Base-by-base conservation (phyloP, 2,113 vertebrate genomes). In the Myiozetetes cayanensis region DNA sequence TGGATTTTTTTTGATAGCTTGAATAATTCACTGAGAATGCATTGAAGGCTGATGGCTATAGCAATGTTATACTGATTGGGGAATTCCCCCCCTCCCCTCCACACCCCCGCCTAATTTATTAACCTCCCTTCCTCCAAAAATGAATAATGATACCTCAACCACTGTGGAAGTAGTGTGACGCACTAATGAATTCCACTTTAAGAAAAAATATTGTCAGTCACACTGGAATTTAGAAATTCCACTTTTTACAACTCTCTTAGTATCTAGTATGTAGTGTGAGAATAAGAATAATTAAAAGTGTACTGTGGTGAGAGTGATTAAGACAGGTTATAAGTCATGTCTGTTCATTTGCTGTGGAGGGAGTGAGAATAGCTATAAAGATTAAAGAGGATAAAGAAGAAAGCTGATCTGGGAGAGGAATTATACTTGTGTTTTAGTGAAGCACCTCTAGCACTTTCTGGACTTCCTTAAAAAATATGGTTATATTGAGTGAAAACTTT, bases 401-500 rank as follows among this genome's bases (percentile, higher is more conserved):
- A 18, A 52, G 14, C 3, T 15, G 31, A 0, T 44, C 27, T 52
- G 56, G 12, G 70, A 77, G 14, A 89, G 55, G 13, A 85, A 43
- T 78, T 87, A 31, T 47, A 19, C 6, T 41, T 8, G 9, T 68
- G 12, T 37, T 77, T 75, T 7, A 23, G 16, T 41, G 39, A 93
- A 84, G 5, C 5, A 63, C 9, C 3, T 31, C 16, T 74, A 0
- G 0, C 0, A 2, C 12, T 56, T 82, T 41, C 14, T 53, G 27
- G 1, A 14, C 30, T 55, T 71, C 21, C 17, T 89, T 85, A 62
- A 74, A 49, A 90, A 55, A 17, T 30, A 25, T 23, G 5, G 5
- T 66, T 80, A 21, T 75, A 28, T 41, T 28, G 24, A 3, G 11
- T 4, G 3, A 28, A 85, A 66, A 25, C 37, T 96, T 52, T 27